phyloP scores from a whole-genome alignment of 2,113 vertebrate genomes.

The Rhea pennata region DNA sequence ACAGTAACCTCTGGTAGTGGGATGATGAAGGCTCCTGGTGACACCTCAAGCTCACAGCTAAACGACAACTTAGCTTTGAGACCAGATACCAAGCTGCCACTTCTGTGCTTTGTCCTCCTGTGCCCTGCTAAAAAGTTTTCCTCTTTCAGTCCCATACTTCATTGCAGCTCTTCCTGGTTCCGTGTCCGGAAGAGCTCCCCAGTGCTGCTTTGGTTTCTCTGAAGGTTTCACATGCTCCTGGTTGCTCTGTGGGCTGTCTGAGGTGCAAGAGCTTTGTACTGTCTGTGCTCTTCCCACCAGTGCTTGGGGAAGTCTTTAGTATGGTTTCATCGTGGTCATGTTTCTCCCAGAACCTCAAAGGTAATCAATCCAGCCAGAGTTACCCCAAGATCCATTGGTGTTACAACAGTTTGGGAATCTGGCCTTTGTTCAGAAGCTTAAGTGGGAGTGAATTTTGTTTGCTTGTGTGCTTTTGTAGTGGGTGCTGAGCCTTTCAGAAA shows the following conservation, averaged over 20 bases:
- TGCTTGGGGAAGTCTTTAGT: not conserved
- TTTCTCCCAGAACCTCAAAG: not conserved
- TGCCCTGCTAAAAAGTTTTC: not conserved
- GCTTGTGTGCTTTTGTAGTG: not conserved
- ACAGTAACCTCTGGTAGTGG: not conserved
- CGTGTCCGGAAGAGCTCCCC: not conserved
- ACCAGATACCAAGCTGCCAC: not conserved
- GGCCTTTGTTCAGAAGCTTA: not conserved
- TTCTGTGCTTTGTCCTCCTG: not conserved
- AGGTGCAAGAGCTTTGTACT: not conserved
- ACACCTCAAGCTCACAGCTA: not conserved
- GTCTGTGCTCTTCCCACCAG: not conserved
- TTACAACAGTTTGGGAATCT: not conserved
- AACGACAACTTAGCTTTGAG: not conserved
- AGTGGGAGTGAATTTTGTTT: not conserved
- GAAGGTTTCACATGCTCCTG: not conserved
- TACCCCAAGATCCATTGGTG: not conserved
- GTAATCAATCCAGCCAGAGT: not conserved
- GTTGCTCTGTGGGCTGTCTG: not conserved
- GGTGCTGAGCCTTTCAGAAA: not conserved
- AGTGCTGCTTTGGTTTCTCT: not conserved
- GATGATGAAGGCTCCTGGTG: not conserved
- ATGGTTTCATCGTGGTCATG: not conserved
- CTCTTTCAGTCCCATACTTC: rapidly evolving
- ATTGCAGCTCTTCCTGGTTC: not conserved